phyloP scores from a whole-genome alignment of 2,888 invertebrate genomes.

The Epinotia bilunana region DNA sequence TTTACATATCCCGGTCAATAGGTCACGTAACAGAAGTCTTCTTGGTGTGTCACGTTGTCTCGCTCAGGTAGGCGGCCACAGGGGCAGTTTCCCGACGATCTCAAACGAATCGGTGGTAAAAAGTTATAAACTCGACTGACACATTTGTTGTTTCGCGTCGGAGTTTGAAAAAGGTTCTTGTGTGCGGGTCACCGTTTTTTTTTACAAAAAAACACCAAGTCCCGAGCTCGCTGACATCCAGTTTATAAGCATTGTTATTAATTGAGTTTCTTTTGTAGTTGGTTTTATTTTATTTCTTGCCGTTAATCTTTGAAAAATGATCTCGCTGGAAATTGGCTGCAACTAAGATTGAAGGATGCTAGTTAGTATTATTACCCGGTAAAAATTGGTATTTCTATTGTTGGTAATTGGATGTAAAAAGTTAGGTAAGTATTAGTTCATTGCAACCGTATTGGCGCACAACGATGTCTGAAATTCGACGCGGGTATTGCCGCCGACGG shows the following conservation, averaged over 20 bases:
- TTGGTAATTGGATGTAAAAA: background rate
- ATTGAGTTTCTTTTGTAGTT: slow-evolving; percentile 40
- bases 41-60: slow-evolving; percentile 49
- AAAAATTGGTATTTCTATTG: background rate
- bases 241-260: slow-evolving; percentile 42
- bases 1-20: slow-evolving; percentile 70
- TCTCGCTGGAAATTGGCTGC: slow-evolving; percentile 5
- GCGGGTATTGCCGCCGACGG: background rate
- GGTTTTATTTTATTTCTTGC: slow-evolving; percentile 21
- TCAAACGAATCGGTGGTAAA: slow-evolving; percentile 50
- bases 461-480: background rate
- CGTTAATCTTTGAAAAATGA: slow-evolving; percentile 16
- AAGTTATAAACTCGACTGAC: slow-evolving; percentile 53
- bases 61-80: slow-evolving; percentile 49
- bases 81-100: slow-evolving; percentile 36
- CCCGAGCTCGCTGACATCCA: slow-evolving; percentile 43
- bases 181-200: slow-evolving; percentile 45
- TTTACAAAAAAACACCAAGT: slow-evolving; percentile 42
- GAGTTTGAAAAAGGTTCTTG: slow-evolving; percentile 31
- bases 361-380: background rate
- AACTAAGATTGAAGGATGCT: slow-evolving; percentile 2
- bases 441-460: background rate
- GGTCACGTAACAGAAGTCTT: slow-evolving; percentile 56
- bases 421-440: background rate
- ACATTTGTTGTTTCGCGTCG: slow-evolving; percentile 53